Base-by-base conservation (phyloP, 1,140 invertebrate species). In the Brachionus sp. region DNA sequence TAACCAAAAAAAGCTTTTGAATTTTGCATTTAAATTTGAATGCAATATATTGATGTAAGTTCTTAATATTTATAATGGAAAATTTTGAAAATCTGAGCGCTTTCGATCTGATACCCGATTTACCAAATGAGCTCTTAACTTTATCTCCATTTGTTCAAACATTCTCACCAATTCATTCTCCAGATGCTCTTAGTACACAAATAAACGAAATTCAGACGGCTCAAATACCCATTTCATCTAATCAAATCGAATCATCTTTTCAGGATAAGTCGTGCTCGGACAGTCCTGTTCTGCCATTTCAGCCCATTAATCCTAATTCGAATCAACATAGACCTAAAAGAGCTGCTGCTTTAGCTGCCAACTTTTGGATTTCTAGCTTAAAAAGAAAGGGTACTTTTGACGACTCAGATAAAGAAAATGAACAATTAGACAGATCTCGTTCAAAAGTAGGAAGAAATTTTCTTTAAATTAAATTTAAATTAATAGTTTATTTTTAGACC, bases 391-490 rank as follows among this genome's bases (percentile, higher is more conserved):
- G 23, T 1, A 46, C 9, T 12, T 29, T 13, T 46, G 19, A 44
- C 10, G 70, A 75, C 19, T 75, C 42, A 10, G 42, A 75, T 46
- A 75, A 75, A 75, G 70, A 75, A 75, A 75, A 75, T 75, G 44
- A 46, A 46, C 19, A 46, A 6, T 10, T 19, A 9, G 12, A 42
- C 25, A 44, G 46, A 29, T 5, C 9, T 25, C 16, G 29, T 23
- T 9, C 42, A 75, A 75, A 75, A 46, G 39, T 75, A 66, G 9
- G 19, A 1, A 13, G 10, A 50, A 35, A 2, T 29, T 35, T 19
- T 25, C 5, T 5, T 19, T 75, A 25, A 46, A 50, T 44, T 10
- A 0, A 9, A 35, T 29, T 3, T 23, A 64, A n/a, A 10, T 64
- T 5, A n/a, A 37, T 16, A 35, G 13, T 13, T 10, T 19, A 35